Evolutionary conservation across 2,797 vertebrate genomes (phyloP).

Genomic region (Mormyrops boulengeri): DNA sequence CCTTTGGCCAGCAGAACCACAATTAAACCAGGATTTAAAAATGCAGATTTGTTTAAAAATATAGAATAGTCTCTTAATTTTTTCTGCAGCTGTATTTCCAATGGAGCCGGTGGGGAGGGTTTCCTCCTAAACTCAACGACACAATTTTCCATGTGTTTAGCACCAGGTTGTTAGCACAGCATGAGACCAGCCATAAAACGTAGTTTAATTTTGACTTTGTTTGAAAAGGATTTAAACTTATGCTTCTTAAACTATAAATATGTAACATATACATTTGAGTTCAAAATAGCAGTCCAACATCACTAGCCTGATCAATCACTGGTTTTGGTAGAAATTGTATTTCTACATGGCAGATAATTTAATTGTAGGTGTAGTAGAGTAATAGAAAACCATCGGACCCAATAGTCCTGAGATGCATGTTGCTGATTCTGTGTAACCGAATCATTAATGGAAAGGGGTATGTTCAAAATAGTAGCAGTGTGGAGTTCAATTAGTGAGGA

Average conservation of each 20-base stretch:
- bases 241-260: background rate
- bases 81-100: background rate
- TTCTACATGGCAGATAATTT: no score
- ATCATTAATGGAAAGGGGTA: no score
- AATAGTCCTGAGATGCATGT: no score
- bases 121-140: background rate
- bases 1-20: background rate
- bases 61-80: background rate
- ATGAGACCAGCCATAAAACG: background rate
- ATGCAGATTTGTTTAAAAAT: background rate
- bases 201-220: background rate
- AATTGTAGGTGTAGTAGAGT: no score
- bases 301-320: no score
- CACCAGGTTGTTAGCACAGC: background rate
- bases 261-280: background rate
- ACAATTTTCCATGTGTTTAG: background rate
- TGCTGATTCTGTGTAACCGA: no score
- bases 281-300: no score
- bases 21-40: background rate
- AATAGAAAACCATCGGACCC: no score
- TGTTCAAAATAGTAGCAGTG: no score
- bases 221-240: background rate
- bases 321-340: no score
- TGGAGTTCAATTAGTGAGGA: no score
- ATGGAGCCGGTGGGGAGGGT: background rate